Percentiles rank a stretch among this genome's conserved stretches.
Evolutionary conservation across 2,113 vertebrate genomes (phyloP).

Genomic region (Jaculus jaculus): DNA sequence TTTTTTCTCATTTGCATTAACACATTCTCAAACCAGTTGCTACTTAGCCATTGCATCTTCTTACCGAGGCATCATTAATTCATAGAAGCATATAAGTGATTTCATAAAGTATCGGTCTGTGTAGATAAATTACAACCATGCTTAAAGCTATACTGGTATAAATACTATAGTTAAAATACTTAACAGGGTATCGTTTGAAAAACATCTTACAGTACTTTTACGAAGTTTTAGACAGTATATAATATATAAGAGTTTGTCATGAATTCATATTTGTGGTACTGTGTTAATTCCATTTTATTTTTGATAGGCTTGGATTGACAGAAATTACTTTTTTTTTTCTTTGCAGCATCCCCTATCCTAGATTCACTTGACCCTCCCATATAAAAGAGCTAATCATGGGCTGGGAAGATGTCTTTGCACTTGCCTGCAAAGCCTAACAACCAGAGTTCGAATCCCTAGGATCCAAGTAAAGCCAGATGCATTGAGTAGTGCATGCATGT

Average conservation of each 20-base stretch:
- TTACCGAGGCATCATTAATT: neutral
- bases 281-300: neutral
- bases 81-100: neutral
- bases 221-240: neutral
- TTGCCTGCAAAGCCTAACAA: too few relatives aligned
- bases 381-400: neutral
- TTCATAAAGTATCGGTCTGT: neutral
- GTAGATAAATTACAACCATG: neutral
- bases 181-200: neutral
- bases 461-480: too few relatives aligned
- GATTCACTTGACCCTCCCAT: neutral
- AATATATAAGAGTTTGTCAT: neutral
- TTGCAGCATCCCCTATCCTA: neutral
- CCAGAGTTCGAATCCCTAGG: too few relatives aligned
- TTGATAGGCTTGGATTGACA: neutral
- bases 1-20: neutral
- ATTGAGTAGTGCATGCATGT: too few relatives aligned
- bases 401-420: too few relatives aligned
- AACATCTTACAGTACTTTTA: neutral
- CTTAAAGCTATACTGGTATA: neutral
- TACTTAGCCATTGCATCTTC: neutral
- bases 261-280: neutral
- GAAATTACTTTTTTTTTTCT: neutral
- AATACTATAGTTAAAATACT: neutral
- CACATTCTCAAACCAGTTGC: neutral